phyloP scores from a whole-genome alignment of 1,140 invertebrate species.

The Halictus rubicundus region DNA sequence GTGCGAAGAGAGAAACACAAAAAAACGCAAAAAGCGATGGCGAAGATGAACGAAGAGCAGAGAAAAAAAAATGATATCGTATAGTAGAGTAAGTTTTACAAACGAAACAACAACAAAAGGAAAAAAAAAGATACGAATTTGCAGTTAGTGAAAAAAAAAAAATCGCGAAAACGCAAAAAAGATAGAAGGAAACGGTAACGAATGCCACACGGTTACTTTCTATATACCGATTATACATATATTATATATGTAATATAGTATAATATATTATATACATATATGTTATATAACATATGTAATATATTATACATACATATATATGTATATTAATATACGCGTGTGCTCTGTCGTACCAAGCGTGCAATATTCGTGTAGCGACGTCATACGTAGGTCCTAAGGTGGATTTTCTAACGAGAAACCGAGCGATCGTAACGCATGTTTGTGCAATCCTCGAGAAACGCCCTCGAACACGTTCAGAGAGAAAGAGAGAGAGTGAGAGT shows the following conservation, averaged over 20 bases:
- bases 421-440: constrained; percentile 42
- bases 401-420: constrained; percentile 55
- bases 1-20: constrained; percentile 5
- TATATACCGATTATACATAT: constrained; percentile 37
- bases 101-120: no score
- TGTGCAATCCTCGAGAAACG: constrained; percentile 51
- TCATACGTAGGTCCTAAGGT: constrained; percentile 50
- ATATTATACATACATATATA: constrained; percentile 50
- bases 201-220: constrained; percentile 32
- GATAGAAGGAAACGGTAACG: not conserved
- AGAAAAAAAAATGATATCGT: not conserved
- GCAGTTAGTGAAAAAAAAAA: not conserved
- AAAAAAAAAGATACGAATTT: constrained; percentile 36
- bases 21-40: constrained; percentile 3
- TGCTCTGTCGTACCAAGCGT: constrained; percentile 46
- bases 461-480: constrained; percentile 1
- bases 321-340: constrained; percentile 13
- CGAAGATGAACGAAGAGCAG: not conserved
- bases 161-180: constrained; percentile 15
- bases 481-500: not conserved
- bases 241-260: constrained; percentile 28
- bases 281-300: constrained; percentile 21
- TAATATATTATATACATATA: constrained; percentile 31
- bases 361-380: constrained; percentile 56
- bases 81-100: constrained; percentile 62